phyloP scores from a whole-genome alignment of 2,113 vertebrate species.

The Menura novaehollandiae region DNA sequence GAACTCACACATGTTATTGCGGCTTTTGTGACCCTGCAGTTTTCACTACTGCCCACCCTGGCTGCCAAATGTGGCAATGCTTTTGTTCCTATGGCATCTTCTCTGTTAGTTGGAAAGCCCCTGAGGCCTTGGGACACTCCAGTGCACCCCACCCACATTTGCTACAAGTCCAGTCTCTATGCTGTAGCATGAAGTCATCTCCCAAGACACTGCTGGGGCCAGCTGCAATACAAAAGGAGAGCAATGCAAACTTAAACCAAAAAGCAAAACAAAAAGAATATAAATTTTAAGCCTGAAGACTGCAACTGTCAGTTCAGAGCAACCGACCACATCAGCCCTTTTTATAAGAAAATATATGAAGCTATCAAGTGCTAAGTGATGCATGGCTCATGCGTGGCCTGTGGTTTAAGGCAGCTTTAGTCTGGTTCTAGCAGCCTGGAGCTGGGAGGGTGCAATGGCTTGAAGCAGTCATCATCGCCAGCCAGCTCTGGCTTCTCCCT shows the following conservation, averaged over 20 bases:
- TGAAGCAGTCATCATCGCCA: background rate
- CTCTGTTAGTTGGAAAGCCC: conserved; percentile 7
- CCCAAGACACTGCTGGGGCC: conserved; percentile 42
- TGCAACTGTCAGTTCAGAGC: conserved; percentile 38
- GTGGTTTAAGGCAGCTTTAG: background rate
- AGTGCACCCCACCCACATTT: conserved; percentile 8
- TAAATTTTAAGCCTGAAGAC: conserved; percentile 29
- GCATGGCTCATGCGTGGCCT: background rate
- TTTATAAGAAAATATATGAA: conserved; percentile 50
- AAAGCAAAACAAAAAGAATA: conserved; percentile 41
- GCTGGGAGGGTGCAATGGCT: background rate
- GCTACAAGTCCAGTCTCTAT: background rate
- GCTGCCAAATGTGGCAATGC: conserved; percentile 2
- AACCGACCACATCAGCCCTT: conserved; percentile 5
- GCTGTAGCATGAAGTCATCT: conserved; percentile 40
- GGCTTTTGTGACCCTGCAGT: background rate
- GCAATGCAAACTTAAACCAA: conserved; percentile 14
- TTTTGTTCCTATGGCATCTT: conserved; percentile 38
- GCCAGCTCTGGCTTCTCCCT: background rate
- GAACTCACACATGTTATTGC: background rate
- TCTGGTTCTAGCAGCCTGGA: background rate
- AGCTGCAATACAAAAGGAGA: conserved; percentile 50
- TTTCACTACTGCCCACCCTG: background rate
- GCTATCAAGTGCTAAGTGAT: conserved; percentile 8
- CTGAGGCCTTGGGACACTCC: conserved; percentile 4